These are phyloP conservation scores for Vespertilio murinus DNA, from an alignment of 2,797 vertebrate species.

Conservation along the genomic window DNA sequence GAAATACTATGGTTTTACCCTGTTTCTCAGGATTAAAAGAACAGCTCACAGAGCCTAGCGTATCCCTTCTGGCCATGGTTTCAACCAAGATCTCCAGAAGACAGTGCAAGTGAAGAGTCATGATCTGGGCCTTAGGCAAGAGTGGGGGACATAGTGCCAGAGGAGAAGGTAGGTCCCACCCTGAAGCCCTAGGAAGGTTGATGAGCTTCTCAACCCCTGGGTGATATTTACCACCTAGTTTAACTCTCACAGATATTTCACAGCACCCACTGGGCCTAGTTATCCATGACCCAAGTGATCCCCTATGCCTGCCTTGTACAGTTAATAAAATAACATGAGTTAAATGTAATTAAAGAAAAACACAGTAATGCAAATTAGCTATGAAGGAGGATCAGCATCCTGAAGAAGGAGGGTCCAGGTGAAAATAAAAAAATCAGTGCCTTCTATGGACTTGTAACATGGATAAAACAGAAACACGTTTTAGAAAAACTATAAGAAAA, in stretches of 20 bases:
- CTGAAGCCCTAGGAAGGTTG: not conserved
- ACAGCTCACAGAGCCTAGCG: not conserved
- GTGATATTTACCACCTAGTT: not conserved
- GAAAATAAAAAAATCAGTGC: not conserved
- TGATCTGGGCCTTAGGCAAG: not conserved
- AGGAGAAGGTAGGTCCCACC: not conserved
- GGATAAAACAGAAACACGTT: not conserved
- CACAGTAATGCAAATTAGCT: not conserved
- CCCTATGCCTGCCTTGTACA: not conserved
- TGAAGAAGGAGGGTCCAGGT: not conserved
- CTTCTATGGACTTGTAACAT: not conserved
- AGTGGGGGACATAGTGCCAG: not conserved
- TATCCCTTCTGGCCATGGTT: not conserved
- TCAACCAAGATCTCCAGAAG: not conserved
- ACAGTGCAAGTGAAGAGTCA: not conserved
- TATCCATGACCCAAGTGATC: not conserved
- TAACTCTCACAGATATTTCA: not conserved
- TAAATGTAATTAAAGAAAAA: not conserved
- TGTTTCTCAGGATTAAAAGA: not conserved
- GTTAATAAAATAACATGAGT: not conserved
- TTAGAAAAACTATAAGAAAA: not conserved
- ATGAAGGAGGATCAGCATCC: not conserved
- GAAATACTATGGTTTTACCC: not conserved
- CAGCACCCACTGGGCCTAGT: not conserved
- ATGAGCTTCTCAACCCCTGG: not conserved